These are phyloP conservation scores for Cremastinae sp. DNA, from an alignment of 2,888 invertebrate species.

Conservation along the genomic window DNA sequence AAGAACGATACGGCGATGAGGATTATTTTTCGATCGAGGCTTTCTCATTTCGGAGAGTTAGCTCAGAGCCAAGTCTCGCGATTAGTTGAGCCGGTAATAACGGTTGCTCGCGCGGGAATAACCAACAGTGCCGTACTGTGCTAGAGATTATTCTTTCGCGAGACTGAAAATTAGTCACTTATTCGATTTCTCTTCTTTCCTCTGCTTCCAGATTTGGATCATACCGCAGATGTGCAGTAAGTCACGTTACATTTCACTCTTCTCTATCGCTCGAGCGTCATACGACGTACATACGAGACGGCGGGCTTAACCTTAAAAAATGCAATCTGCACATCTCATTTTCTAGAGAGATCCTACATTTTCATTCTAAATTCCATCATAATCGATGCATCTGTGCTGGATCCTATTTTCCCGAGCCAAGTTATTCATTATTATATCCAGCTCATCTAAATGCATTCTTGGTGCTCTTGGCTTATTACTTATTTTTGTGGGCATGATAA, in stretches of 20 bases:
- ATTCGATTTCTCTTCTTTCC: constrained; percentile 29
- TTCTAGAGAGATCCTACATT: neutral
- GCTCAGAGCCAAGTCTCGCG: no score
- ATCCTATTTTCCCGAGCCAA: no score
- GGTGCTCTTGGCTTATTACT: constrained; percentile 2
- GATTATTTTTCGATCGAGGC: no score
- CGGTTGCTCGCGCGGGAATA: constrained; percentile 44
- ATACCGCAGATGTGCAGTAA: constrained; percentile 99
- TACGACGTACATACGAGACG: no score
- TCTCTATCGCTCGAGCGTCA: constrained; percentile 43
- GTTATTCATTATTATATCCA: no score
- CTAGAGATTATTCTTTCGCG: neutral
- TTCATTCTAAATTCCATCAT: no score
- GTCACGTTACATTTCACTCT: constrained; percentile 77
- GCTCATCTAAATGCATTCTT: constrained; percentile 35
- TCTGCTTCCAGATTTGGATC: constrained; percentile 91
- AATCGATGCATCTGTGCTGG: no score
- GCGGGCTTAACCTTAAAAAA: constrained; percentile 51
- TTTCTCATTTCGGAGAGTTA: no score
- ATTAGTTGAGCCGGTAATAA: no score
- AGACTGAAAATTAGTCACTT: neutral
- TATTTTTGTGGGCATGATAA: neutral
- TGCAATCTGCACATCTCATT: neutral
- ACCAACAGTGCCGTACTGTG: constrained; percentile 54
- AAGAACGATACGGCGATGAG: no score